Evolutionary conservation across 2,888 invertebrate genomes (phyloP).

Genomic region (Ceratothoa steindachneri): DNA sequence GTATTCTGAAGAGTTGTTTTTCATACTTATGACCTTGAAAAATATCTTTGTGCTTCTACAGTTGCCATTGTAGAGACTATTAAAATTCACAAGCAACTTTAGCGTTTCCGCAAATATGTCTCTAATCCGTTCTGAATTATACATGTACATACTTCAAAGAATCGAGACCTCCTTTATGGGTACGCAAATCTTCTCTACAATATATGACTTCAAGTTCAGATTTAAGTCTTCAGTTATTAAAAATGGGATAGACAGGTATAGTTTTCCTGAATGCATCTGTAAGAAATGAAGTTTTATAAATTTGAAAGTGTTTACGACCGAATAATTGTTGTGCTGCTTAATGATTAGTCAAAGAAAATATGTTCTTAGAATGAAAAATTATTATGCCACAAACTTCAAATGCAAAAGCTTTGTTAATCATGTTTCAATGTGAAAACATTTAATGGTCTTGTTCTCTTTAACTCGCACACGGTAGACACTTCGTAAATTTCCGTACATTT

Average conservation of each 20-base stretch:
- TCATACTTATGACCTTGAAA: neutral
- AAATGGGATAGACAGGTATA: neutral
- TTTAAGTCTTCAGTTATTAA: neutral
- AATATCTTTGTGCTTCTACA: neutral
- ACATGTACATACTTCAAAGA: no score
- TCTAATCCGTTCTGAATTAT: no score
- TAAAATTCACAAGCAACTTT: neutral
- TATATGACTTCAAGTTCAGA: neutral
- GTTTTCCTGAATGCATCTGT: neutral
- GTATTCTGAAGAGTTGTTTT: neutral
- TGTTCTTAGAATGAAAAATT: neutral
- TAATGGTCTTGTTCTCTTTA: no score
- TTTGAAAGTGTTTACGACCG: neutral
- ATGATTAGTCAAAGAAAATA: neutral
- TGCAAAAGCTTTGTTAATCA: neutral
- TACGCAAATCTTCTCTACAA: neutral
- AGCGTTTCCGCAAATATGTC: neutral
- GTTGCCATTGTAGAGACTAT: neutral
- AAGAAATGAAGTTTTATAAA: neutral
- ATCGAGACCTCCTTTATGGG: no score
- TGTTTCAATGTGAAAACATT: neutral
- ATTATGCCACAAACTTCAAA: neutral
- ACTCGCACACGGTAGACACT: no score
- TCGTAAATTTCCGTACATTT: no score
- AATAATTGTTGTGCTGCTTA: neutral